phyloP scores from a whole-genome alignment of 2,113 vertebrate genomes.

The Grammomys surdaster region DNA sequence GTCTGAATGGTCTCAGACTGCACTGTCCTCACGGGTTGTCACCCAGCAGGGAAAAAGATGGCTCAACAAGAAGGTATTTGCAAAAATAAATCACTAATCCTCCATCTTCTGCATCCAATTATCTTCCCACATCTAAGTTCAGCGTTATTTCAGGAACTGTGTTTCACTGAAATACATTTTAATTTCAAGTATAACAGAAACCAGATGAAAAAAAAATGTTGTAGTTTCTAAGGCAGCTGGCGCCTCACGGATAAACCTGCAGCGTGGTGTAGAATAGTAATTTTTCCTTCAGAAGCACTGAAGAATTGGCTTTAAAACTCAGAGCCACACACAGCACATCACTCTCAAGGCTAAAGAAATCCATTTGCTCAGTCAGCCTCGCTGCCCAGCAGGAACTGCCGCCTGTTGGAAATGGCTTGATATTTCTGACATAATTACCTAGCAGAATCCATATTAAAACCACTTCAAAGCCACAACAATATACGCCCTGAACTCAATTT shows the following conservation, averaged over 20 bases:
- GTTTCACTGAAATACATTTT: constrained; percentile 32
- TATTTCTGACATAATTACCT: constrained; percentile 79
- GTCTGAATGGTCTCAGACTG: accelerated
- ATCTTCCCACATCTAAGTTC: background rate
- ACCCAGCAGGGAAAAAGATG: accelerated
- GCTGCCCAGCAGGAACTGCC: constrained; percentile 64
- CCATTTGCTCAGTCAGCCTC: constrained; percentile 66
- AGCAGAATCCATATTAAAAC: constrained; percentile 75
- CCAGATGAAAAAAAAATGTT: constrained; percentile 18
- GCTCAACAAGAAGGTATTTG: background rate
- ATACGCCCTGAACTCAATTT: constrained; percentile 74
- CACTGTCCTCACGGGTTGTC: accelerated
- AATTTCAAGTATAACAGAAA: constrained; percentile 32
- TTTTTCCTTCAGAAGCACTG: constrained; percentile 46
- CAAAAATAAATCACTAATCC: background rate
- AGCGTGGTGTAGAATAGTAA: constrained; percentile 45
- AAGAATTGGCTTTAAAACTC: constrained; percentile 47
- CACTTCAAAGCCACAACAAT: constrained; percentile 77
- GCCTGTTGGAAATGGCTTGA: constrained; percentile 72
- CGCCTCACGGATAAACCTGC: constrained; percentile 29
- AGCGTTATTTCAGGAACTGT: constrained; percentile 4
- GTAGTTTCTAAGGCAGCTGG: background rate
- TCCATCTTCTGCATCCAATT: background rate
- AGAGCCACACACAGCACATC: constrained; percentile 3
- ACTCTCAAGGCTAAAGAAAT: constrained; percentile 76